Evolutionary conservation across 2,797 vertebrate species (phyloP).

Genomic region (Pseudopleuronectes americanus): DNA sequence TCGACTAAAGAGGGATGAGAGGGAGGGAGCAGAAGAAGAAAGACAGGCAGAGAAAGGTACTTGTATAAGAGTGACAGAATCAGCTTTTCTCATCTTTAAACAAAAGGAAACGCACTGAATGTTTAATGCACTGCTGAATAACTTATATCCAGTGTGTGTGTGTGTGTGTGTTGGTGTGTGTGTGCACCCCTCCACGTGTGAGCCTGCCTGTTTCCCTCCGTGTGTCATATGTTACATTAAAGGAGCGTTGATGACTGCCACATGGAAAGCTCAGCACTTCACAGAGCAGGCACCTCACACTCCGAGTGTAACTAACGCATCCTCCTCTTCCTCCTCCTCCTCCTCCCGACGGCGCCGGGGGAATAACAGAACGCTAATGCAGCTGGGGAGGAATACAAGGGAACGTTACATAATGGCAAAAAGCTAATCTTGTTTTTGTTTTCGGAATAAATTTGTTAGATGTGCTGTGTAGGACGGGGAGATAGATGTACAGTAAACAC

Average conservation of each 20-base stretch:
- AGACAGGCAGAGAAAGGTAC: constrained; percentile 41
- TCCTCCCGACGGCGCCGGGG: constrained; percentile 19
- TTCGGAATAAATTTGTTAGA: constrained; percentile 32
- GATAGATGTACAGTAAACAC: constrained; percentile 53
- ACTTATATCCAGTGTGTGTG: constrained; percentile 54
- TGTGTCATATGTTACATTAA: constrained; percentile 41
- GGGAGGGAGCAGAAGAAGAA: constrained; percentile 12
- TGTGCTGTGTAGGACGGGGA: constrained; percentile 18
- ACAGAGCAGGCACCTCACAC: constrained; percentile 23
- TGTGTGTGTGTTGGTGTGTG: constrained; percentile 32
- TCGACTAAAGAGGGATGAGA: constrained; percentile 18
- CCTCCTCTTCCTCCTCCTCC: neutral
- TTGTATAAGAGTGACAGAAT: constrained; percentile 61
- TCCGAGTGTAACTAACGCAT: constrained; percentile 2
- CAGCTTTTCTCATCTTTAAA: constrained; percentile 77
- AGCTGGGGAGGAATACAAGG: constrained; percentile 1
- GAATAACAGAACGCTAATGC: constrained; percentile 39
- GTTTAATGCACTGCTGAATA: constrained; percentile 78
- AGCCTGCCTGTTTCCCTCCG: constrained; percentile 6
- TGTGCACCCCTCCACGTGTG: neutral
- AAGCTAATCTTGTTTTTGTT: constrained; percentile 44
- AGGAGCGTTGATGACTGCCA: constrained; percentile 19
- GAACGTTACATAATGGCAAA: constrained; percentile 46
- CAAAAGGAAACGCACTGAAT: constrained; percentile 75
- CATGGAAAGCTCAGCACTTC: constrained; percentile 47